Evolutionary conservation across 2,888 invertebrate species (phyloP), one percentile per base, ranked within the genome.

Genomic region (Agrilus cyanescens): DNA sequence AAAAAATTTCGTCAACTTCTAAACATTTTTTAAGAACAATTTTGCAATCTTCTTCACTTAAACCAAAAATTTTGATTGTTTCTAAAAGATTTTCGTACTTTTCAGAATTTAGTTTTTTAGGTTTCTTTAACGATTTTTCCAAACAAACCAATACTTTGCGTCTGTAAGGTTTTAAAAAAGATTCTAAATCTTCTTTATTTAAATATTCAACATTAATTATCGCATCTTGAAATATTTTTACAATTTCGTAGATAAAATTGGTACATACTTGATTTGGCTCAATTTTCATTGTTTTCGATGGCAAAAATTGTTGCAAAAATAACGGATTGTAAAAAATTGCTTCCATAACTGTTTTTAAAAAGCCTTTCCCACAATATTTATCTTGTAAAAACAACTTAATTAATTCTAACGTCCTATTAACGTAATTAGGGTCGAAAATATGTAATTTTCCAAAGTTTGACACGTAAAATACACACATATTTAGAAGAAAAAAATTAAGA

Each of bases 121-220:
- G 65, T 60, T 74, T 74, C 44, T 66, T 63, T 31, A 76, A 62
- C 1, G 69, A 65, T 53, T 64, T 67, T 2, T 63, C 57, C 5
- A 78, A 58, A 51, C 71, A 66, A 43, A 56, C 56, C 36, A 71
- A 66, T 46, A 78, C 70, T 57, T 76, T 79, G 44, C 70, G 66
- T 53, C 70, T 71, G 51, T 72, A 79, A 2, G 72, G 67, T 40
- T 65, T 64, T 13, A 77, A 57, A 45, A 72, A 54, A 37, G 55
- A 12, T 15, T 52, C 45, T n/a, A 59, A 42, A 15, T 52, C 8
- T 10, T 2, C 8, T 10, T 25, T 25, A 25, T 25, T 10, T 7
- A 20, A 2, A 20, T 20, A 2, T 20, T 20, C 20, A 20, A 20
- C 7, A 7, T 20, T 20, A 20, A 20, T 20, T 25, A 25, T 10